A percentile compares a stretch with the other conserved stretches of the same genome.
Conservation (phyloP, 2,113 vertebrate genomes). For the Tringa solitaria region DNA sequence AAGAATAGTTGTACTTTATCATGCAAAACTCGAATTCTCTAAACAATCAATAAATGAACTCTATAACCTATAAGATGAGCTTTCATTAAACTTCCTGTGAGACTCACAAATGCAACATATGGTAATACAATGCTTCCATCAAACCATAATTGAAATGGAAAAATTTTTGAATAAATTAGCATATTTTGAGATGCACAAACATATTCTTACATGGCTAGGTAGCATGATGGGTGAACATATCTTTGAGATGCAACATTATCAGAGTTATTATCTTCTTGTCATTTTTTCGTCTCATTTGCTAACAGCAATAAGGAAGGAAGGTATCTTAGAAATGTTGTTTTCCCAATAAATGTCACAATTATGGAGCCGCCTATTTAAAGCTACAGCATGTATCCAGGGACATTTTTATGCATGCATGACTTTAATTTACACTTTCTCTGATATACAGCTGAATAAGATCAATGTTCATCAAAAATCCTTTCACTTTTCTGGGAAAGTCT, state of each 20-base stretch:
- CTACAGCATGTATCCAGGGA: not conserved
- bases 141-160: not conserved
- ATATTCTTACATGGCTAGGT: not conserved
- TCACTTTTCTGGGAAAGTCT: not conserved
- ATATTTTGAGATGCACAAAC: not conserved
- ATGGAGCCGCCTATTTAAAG: not conserved
- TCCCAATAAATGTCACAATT: not conserved
- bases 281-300: not conserved
- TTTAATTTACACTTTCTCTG: not conserved
- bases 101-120: not conserved
- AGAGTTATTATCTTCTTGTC: not conserved
- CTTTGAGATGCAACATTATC: not conserved
- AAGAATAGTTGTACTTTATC: not conserved
- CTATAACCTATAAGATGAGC: not conserved
- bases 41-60: not conserved
- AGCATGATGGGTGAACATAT: not conserved
- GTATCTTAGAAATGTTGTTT: not conserved
- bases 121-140: not conserved
- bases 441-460: not conserved
- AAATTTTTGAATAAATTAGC: not conserved
- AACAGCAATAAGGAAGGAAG: not conserved
- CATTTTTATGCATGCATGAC: not conserved
- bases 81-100: not conserved
- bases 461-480: not conserved
- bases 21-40: not conserved